Evolutionary conservation across 2,888 invertebrate genomes (phyloP).

Genomic region (Drosophila barbarae): DNA sequence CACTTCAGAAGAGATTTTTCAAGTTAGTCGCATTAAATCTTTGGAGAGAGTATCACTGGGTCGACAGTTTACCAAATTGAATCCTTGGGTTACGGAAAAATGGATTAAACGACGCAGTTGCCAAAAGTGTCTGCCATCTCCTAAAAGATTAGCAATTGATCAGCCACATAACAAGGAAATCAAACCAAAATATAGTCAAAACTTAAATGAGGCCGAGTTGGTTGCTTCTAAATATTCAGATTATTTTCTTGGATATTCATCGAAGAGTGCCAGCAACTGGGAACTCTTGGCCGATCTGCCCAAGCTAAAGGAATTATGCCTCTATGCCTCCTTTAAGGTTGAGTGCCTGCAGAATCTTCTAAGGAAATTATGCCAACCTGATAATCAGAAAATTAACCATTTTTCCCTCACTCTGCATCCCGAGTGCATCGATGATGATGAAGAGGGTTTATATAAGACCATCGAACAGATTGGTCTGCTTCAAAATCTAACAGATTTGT

Average conservation of each 20-base stretch:
- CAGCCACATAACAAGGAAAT: not conserved
- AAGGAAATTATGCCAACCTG: not conserved
- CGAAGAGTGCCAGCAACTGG: not conserved
- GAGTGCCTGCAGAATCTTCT: not conserved
- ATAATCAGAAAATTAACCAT: not conserved
- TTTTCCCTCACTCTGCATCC: not conserved
- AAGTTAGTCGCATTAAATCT: constrained; percentile 3
- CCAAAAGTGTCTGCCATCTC: not conserved
- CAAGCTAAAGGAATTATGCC: not conserved
- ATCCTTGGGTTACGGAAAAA: not conserved
- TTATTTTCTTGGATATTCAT: not conserved
- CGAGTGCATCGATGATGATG: not conserved
- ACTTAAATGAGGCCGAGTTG: not conserved
- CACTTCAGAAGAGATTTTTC: not conserved
- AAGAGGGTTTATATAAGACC: not conserved
- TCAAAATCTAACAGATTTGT: not conserved
- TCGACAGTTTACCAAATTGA: not conserved
- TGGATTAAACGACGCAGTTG: not conserved
- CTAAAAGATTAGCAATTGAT: not conserved
- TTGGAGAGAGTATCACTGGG: not conserved
- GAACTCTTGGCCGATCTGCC: not conserved
- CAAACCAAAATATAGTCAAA: no score
- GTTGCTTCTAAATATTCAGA: not conserved
- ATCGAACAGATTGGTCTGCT: not conserved
- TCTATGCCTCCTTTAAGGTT: not conserved